Base-by-base conservation (phyloP, 2,113 vertebrate species). In the Haliaeetus leucogaster region DNA sequence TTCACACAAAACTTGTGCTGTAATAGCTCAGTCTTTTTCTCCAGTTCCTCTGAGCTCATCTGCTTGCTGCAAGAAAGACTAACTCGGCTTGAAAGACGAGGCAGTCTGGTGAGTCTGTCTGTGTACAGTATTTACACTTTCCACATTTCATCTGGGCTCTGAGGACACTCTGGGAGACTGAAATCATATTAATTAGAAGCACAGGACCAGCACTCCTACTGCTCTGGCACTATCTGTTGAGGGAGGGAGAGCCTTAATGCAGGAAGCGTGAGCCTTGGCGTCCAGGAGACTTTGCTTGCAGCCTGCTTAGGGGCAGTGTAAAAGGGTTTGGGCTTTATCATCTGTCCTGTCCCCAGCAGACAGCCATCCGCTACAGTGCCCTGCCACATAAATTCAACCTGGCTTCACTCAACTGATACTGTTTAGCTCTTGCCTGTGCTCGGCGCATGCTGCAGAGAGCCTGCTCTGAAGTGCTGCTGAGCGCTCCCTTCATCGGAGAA, bases 71-170 rank as follows among this genome's bases (percentile, higher is more conserved):
- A 95, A 94, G 91, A 94, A 94, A 97, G 95, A 77, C 96, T 96
- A 93, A 94, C 91, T 78, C 10, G 1, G n/a, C 89, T 85, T 93
- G 81, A 93, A 95, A 97, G 93, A 96, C 1, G 1, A 95, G 66
- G 48, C 86, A 77, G 83, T 87, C 89, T 95, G 86, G 83, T 95
- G 62, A 91, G 74, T 84, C 78, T 92, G 70, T 76, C 80, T 96
- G 81, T 80, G 86, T 95, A 90, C 78, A 82, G 86, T 91, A 95
- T 97, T 97, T 97, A 97, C 82, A 95, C 86, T 93, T 97, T 79
- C 70, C 73, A 93, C 87, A 47, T 91, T 95, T 95, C 80, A 80
- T 95, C 73, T 73, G 70, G 53, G 89, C 93, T 96, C 93, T 70
- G 74, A 93, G 87, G 71, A 95, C 53, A 82, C 65, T 87, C 68